Evolutionary conservation across 2,888 invertebrate genomes (phyloP), one percentile per base, ranked within the genome.

Genomic region (Drosophila mettleri): DNA sequence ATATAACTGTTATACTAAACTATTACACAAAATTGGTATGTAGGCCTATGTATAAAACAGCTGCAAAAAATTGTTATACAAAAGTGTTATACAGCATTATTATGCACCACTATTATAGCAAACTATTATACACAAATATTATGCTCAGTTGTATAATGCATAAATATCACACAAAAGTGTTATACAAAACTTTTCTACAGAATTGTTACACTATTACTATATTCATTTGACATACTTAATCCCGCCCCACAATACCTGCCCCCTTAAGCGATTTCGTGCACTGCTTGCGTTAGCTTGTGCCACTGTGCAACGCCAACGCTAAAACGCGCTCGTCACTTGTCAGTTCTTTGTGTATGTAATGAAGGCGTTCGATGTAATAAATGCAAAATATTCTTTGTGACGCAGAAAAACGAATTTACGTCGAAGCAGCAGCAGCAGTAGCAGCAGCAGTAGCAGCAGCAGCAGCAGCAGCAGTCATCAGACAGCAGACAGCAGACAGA

Each of bases 311-410:
- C 46, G 46, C 72, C 67, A 61, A 62, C 69, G 64, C 69, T 65
- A 29, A 64, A 68, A 68, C 33, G 70, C 74, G 78, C 75, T 68
- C 77, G 75, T 80, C 83, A 78, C 72, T 87, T 87, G 82, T 80
- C 88, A 84, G 86, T 70, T 65, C 43, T 29, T 57, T 80, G 75
- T 75, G 72, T 69, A 86, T 84, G 82, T 87, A 87, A 87, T 87
- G 84, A 87, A 87, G 88, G 86, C 88, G 71, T 84, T 87, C 86
- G 80, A 86, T 86, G 73, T 84, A 88, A 86, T 87, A 88, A 83
- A 83, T 83, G 83, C 86, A 83, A 83, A 83, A 82, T 88, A 49
- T 52, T 52, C 86, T 79, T 69, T 79, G 80, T 79, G 83, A 83
- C 86, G 88, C 77, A 59, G 61, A 87, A 66, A 79, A 78, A 79